These are phyloP conservation scores for Sebastes vulpes DNA, from an alignment of 2,797 vertebrate genomes.

Conservation along the genomic window DNA sequence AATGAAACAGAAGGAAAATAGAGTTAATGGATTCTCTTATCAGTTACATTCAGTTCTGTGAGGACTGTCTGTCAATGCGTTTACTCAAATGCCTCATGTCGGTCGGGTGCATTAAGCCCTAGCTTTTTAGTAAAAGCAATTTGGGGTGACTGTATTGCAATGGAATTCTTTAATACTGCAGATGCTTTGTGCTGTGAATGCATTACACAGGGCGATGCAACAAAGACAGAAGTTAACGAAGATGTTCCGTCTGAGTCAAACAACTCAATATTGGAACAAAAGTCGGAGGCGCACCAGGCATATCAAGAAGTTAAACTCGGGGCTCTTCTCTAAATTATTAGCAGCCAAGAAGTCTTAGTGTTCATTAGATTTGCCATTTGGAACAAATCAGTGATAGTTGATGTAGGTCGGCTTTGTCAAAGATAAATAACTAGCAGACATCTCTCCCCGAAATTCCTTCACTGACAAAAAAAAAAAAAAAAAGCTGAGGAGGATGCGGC, in stretches of 20 bases:
- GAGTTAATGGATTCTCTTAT: constrained; percentile 84
- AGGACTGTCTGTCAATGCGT: constrained; percentile 77
- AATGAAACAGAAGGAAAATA: constrained; percentile 73
- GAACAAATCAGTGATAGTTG: constrained; percentile 44
- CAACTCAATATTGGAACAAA: constrained; percentile 57
- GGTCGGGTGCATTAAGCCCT: constrained; percentile 71
- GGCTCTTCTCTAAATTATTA: constrained; percentile 41
- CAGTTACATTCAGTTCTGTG: constrained; percentile 77
- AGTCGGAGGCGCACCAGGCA: constrained; percentile 16
- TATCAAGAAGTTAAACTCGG: constrained; percentile 56
- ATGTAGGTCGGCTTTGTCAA: constrained; percentile 39
- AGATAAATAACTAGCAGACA: constrained; percentile 44
- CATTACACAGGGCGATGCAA: constrained; percentile 62
- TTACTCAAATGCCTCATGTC: constrained; percentile 77
- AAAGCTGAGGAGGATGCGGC: constrained; percentile 28
- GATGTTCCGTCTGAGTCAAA: constrained; percentile 62
- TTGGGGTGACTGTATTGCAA: constrained; percentile 72
- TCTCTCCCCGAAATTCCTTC: constrained; percentile 17
- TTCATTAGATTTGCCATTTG: constrained; percentile 59
- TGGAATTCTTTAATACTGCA: constrained; percentile 71
- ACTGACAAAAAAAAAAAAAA: constrained; percentile 27
- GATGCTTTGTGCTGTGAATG: constrained; percentile 69
- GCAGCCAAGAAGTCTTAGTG: constrained; percentile 36
- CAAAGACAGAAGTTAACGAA: constrained; percentile 49
- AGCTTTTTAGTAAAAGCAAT: constrained; percentile 82